phyloP scores from a whole-genome alignment of 2,113 vertebrate genomes.

The Cyrtonyx montezumae region DNA sequence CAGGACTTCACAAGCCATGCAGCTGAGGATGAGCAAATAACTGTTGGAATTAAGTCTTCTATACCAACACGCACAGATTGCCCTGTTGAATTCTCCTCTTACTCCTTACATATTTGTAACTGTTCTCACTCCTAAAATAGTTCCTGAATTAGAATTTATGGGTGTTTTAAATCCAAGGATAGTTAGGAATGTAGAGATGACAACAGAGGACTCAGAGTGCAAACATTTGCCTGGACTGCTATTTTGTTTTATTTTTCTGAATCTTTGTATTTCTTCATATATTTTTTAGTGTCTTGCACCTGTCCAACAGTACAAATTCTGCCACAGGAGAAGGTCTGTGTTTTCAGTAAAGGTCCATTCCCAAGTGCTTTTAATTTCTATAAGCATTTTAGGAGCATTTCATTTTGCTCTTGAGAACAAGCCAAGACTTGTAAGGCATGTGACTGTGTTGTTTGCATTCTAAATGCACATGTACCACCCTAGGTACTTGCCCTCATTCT shows the following conservation, averaged over 20 bases:
- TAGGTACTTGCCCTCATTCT: background rate
- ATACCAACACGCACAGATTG: background rate
- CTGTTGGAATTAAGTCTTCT: background rate
- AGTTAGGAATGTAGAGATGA: background rate
- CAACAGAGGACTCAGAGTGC: background rate
- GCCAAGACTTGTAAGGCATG: background rate
- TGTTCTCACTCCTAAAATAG: background rate
- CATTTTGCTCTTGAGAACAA: background rate
- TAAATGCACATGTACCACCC: background rate
- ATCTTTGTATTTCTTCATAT: background rate
- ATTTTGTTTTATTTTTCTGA: background rate
- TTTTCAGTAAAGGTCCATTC: background rate
- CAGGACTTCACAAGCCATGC: background rate
- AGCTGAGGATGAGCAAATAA: background rate
- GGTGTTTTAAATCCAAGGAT: background rate
- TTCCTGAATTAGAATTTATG: background rate
- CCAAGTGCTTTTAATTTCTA: background rate
- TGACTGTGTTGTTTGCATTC: background rate
- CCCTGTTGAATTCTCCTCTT: background rate
- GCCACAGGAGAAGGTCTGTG: background rate
- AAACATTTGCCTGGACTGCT: background rate
- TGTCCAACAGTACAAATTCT: background rate
- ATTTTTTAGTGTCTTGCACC: background rate
- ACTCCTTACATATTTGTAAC: background rate
- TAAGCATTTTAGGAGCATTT: background rate